Percentiles rank a stretch among this genome's conserved stretches.
Conservation (phyloP, 2,888 invertebrate species). For the Willowsia nigromaculata region DNA sequence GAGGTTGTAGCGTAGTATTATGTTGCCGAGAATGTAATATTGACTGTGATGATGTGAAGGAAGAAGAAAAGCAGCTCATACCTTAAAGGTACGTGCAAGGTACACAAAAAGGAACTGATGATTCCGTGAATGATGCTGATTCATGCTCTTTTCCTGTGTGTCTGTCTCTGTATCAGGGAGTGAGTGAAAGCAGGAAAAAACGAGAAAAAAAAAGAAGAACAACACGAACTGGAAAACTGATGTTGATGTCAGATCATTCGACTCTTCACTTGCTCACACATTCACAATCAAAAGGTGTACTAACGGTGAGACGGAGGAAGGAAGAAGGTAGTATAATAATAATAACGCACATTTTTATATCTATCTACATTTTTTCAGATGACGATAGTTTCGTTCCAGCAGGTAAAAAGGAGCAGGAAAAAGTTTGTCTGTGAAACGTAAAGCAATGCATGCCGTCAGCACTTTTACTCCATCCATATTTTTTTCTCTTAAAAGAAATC, state of each 20-base stretch:
- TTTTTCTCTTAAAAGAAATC: conserved; percentile 41
- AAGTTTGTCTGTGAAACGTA: conserved; percentile 40
- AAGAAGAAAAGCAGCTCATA: conserved; percentile 19
- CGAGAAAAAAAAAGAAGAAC: conserved; percentile 32
- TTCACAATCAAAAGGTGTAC: conserved; percentile 58
- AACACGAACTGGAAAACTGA: conserved; percentile 53
- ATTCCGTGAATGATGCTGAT: conserved; percentile 59
- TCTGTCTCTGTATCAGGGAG: conserved; percentile 4
- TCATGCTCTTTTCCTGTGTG: conserved; percentile 47
- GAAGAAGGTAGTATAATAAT: conserved; percentile 5
- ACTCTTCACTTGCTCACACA: conserved; percentile 43
- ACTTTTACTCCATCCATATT: conserved; percentile 58
- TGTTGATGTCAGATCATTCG: conserved; percentile 64
- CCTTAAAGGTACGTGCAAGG: conserved; percentile 51
- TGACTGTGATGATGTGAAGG: conserved; percentile 35
- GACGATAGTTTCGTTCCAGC: not conserved
- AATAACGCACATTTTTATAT: conserved; percentile 33
- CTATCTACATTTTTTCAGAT: not conserved
- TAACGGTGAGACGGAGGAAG: not conserved
- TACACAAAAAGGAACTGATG: conserved; percentile 39
- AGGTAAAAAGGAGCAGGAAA: conserved; percentile 12
- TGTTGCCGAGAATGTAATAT: conserved; percentile 56
- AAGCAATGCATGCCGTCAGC: conserved; percentile 73
- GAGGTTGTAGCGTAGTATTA: not conserved
- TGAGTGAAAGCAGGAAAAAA: conserved; percentile 30